phyloP scores from a whole-genome alignment of 1,140 invertebrate genomes.

The Musca domestica region DNA sequence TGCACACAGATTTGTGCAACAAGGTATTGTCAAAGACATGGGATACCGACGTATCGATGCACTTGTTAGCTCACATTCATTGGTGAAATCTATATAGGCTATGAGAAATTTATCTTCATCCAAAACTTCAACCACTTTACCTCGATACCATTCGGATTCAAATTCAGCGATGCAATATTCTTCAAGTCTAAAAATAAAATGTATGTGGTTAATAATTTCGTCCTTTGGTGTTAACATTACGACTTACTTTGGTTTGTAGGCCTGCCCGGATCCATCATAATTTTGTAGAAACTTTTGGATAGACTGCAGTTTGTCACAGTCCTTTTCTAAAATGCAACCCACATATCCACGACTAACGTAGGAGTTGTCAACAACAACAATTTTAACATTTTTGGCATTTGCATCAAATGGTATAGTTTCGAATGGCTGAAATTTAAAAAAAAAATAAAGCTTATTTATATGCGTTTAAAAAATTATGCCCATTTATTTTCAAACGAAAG shows the following conservation, averaged over 20 bases:
- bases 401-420: conserved; percentile 11
- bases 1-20: conserved; percentile 37
- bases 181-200: conserved; percentile 28
- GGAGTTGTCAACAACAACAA: conserved; percentile 35
- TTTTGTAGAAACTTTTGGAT: conserved; percentile 27
- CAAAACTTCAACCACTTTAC: conserved; percentile 31
- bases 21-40: conserved; percentile 28
- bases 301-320: conserved; percentile 26
- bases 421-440: conserved; percentile 27
- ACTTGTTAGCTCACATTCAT: conserved; percentile 28
- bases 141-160: conserved; percentile 37
- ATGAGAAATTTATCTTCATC: conserved; percentile 28
- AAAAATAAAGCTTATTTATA: too few species aligned
- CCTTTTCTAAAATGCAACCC: conserved; percentile 34
- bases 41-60: conserved; percentile 41
- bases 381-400: conserved; percentile 29
- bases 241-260: conserved; percentile 38
- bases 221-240: neutral
- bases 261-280: conserved; percentile 24
- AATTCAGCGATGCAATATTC: conserved; percentile 40
- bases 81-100: conserved; percentile 37
- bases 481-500: too few species aligned
- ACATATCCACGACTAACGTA: conserved; percentile 35
- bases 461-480: too few species aligned
- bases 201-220: too few species aligned